Conservation (phyloP, 1,140 invertebrate species). For the Parapsyche elsis region DNA sequence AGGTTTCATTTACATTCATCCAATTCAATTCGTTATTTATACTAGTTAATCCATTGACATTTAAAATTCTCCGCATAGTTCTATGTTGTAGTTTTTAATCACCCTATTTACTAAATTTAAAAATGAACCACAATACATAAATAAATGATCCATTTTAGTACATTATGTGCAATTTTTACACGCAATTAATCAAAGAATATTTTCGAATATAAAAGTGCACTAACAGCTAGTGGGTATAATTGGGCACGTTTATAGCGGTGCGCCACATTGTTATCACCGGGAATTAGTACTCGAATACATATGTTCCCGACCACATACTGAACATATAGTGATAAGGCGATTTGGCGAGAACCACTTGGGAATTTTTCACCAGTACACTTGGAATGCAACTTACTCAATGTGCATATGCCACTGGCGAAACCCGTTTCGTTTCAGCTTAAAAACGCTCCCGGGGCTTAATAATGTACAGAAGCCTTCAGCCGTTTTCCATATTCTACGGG, state of each 20-base stretch:
- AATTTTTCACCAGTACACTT: not conserved
- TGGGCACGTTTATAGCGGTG: not conserved
- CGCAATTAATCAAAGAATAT: too few relatives aligned
- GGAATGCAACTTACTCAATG: conserved; percentile 24
- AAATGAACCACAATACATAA: too few relatives aligned
- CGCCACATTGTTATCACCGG: not conserved
- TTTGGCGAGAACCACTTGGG: conserved; percentile 12
- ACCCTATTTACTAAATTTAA: too few relatives aligned
- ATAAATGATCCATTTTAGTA: too few relatives aligned
- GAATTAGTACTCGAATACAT: conserved; percentile 36
- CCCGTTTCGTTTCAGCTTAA: conserved; percentile 36
- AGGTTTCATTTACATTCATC: too few relatives aligned
- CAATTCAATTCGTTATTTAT: too few relatives aligned
- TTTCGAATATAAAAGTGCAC: too few relatives aligned
- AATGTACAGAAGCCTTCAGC: conserved; percentile 31
- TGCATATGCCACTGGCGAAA: not conserved
- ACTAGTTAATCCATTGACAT: too few relatives aligned
- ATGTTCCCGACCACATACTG: conserved; percentile 10
- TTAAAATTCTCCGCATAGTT: too few relatives aligned
- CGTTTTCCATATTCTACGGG: conserved; percentile 26
- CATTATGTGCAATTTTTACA: too few relatives aligned
- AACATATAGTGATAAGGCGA: conserved; percentile 32
- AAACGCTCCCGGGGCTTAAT: conserved; percentile 48
- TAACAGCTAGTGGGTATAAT: too few relatives aligned
- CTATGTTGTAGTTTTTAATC: too few relatives aligned